Percentiles rank a stretch among this genome's conserved stretches.
phyloP scores from a whole-genome alignment of 2,888 invertebrate species.

The Drosophila prolongata region DNA sequence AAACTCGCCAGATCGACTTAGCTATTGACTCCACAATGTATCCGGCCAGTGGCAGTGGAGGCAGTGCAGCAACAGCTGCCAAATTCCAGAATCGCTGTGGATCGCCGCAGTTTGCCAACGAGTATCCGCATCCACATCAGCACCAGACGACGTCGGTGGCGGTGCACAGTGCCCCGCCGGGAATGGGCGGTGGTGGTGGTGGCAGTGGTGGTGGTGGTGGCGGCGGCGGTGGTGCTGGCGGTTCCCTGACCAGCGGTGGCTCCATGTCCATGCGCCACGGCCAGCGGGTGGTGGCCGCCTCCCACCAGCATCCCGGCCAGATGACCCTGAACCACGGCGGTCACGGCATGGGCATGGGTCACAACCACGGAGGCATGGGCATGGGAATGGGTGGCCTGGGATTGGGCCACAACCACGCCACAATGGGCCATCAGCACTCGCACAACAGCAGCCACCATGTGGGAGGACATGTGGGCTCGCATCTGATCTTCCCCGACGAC shows the following conservation, averaged over 20 bases:
- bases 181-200: neutral
- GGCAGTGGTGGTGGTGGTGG: conserved; percentile 22
- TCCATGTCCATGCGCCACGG: conserved; percentile 76
- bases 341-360: conserved; percentile 31
- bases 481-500: conserved; percentile 83
- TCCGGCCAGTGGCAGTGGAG: conserved; percentile 71
- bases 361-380: conserved; percentile 44
- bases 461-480: conserved; percentile 51
- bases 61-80: conserved; percentile 59
- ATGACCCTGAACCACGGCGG: conserved; percentile 56
- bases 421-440: conserved; percentile 70
- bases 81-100: conserved; percentile 83
- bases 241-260: conserved; percentile 59
- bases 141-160: conserved; percentile 44
- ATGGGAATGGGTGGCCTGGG: conserved; percentile 34
- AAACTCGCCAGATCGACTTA: neutral
- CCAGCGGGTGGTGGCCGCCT: conserved; percentile 19
- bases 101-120: conserved; percentile 87
- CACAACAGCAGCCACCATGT: conserved; percentile 21
- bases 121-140: conserved; percentile 88
- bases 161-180: conserved; percentile 43
- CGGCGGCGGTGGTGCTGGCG: conserved; percentile 2
- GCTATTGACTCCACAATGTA: conserved; percentile 69
- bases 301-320: conserved; percentile 25
- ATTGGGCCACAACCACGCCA: conserved; percentile 45